These are phyloP conservation scores for Myotis lucifugus DNA, from an alignment of 2,113 vertebrate species.

Conservation along the genomic window DNA sequence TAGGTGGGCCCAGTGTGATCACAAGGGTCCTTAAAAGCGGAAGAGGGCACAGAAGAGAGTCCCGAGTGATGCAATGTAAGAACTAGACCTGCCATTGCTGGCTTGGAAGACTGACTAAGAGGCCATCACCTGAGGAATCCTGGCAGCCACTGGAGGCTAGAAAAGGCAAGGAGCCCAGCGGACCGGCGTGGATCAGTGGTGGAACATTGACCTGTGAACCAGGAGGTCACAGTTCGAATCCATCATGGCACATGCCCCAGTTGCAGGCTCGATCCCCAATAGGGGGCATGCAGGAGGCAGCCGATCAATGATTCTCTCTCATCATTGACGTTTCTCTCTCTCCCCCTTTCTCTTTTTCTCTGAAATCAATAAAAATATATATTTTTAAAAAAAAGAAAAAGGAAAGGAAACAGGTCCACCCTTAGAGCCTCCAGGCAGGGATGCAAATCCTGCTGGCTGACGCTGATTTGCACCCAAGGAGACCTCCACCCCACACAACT, in stretches of 20 bases:
- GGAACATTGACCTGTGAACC: no score
- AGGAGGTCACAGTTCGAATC: no score
- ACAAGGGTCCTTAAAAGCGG: background rate
- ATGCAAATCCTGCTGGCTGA: background rate
- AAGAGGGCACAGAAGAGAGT: background rate
- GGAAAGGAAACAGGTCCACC: background rate
- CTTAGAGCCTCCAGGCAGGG: background rate
- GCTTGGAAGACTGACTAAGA: background rate
- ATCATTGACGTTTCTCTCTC: no score
- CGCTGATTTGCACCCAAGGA: background rate
- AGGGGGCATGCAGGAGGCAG: no score
- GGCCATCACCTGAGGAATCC: background rate
- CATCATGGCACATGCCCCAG: no score
- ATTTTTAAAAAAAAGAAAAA: background rate
- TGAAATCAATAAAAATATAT: no score
- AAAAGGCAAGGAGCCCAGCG: no score
- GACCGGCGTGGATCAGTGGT: no score
- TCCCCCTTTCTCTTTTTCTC: no score
- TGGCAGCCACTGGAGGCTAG: background rate
- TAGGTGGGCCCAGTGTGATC: background rate
- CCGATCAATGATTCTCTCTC: no score
- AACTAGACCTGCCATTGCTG: background rate
- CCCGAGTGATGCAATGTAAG: background rate
- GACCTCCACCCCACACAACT: background rate
- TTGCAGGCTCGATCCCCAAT: no score